These are phyloP conservation scores for Camponotus pennsylvanicus DNA, from an alignment of 1,140 invertebrate species.

Conservation along the genomic window DNA sequence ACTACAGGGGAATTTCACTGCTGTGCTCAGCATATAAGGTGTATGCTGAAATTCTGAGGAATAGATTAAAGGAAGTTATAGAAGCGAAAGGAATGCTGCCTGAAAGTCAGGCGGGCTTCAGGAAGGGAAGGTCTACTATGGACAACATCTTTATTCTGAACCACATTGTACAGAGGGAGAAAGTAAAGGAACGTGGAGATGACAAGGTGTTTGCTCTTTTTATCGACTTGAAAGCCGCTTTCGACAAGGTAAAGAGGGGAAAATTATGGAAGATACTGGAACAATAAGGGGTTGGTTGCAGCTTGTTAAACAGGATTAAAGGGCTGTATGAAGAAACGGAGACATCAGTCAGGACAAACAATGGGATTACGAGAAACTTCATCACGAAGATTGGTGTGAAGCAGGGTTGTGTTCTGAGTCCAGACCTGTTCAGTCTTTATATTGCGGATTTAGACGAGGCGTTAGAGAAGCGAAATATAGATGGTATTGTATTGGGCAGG, in stretches of 20 bases:
- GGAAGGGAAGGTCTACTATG: not conserved
- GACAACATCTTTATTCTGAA: constrained; percentile 38
- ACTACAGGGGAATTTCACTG: constrained; percentile 51
- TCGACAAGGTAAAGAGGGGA: too few relatives aligned
- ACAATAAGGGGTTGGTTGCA: not conserved
- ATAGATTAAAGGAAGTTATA: constrained; percentile 27
- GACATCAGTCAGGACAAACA: not conserved
- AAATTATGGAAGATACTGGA: not conserved
- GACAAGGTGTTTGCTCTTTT: not conserved
- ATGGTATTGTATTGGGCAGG: too few relatives aligned
- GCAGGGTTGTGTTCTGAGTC: not conserved
- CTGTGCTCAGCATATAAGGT: constrained; percentile 36
- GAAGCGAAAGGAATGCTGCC: not conserved
- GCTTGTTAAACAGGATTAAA: not conserved
- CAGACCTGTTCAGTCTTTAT: not conserved
- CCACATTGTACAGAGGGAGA: not conserved
- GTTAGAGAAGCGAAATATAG: not conserved
- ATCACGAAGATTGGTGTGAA: not conserved
- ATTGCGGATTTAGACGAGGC: not conserved
- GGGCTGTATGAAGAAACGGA: not conserved
- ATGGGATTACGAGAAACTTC: too few relatives aligned
- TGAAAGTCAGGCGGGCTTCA: too few relatives aligned
- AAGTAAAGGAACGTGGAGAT: not conserved
- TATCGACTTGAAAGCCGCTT: too few relatives aligned
- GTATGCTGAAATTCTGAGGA: constrained; percentile 35